Conservation (phyloP, 2,113 vertebrate species). For the Leptobrachium leishanense region DNA sequence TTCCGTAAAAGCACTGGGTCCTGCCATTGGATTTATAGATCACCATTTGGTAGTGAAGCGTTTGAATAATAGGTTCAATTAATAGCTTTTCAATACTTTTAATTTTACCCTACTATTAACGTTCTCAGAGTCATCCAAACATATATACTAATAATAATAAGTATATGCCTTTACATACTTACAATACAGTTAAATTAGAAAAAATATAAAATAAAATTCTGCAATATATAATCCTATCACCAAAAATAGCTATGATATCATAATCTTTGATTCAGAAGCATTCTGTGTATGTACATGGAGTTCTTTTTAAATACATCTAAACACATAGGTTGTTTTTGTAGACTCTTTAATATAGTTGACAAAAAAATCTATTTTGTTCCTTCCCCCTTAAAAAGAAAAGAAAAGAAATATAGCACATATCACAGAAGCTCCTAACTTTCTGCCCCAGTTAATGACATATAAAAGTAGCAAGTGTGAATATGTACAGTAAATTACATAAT, state of each 20-base stretch:
- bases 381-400: constrained; percentile 4
- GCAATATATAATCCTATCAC: constrained; percentile 9
- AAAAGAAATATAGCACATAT: constrained; percentile 18
- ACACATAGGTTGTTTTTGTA: constrained; percentile 27
- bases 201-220: neutral
- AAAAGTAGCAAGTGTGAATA: constrained; percentile 53
- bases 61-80: too few relatives aligned
- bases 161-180: too few relatives aligned
- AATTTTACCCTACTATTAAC: too few relatives aligned
- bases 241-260: constrained; percentile 29
- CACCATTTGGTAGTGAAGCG: too few relatives aligned
- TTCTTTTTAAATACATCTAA: constrained; percentile 29
- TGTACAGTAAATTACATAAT: constrained; percentile 45
- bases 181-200: too few relatives aligned
- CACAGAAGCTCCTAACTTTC: constrained; percentile 38
- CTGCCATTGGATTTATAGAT: too few relatives aligned
- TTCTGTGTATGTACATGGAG: constrained; percentile 21
- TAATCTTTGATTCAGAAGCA: constrained; percentile 22
- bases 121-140: too few relatives aligned
- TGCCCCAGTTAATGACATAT: constrained; percentile 41
- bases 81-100: too few relatives aligned
- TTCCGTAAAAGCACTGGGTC: too few relatives aligned
- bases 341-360: constrained; percentile 40
- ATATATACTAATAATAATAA: too few relatives aligned
- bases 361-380: constrained; percentile 29